Evolutionary conservation across 2,797 vertebrate genomes (phyloP), one percentile per base, ranked within the genome.

Genomic region (Pangasius larnaudii): DNA sequence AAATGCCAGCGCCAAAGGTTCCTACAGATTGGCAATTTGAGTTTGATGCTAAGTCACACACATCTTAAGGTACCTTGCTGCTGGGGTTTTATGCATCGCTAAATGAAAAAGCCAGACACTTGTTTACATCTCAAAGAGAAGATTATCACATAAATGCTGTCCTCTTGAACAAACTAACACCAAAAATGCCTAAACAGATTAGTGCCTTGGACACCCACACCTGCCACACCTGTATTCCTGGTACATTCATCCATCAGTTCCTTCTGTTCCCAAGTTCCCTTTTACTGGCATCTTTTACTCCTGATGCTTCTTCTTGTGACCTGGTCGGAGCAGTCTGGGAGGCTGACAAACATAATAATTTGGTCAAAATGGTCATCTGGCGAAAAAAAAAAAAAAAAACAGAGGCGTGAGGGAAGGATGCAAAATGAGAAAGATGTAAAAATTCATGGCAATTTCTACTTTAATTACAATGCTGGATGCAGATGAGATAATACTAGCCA

Each of bases 121-220:
- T 79, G 18, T 79, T 79, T 56, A 58, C 53, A 63, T 82, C 24
- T n/a, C 24, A n/a, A 63, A n/a, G 24, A 46, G 24, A 46, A 46
- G 58, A 46, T 82, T 61, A 82, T 82, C 58, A 82, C 63, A 63
- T 82, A 82, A 63, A 82, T 82, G 58, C 39, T 46, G 27, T 30
- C 39, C 1, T 82, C 24, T 82, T 46, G 5, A 46, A 6, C 24
- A 63, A 27, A 30, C 6, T 61, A 63, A 63, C 24, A 18, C 2
- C 7, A 3, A 82, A 42, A 82, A 82, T n/a, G 24, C 13, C 79
- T n/a, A 82, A 61, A 63, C 36, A 63, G 36, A 46, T 63, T 61
- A 46, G 7, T 2, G 8, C 24, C 27, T 46, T 63, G 27, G 39
- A 46, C 79, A 46, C 14, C 24, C 39, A 63, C 79, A 61, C 18